These are phyloP conservation scores for Amblyteles armatorius DNA, from an alignment of 2,888 invertebrate species.

Conservation along the genomic window DNA sequence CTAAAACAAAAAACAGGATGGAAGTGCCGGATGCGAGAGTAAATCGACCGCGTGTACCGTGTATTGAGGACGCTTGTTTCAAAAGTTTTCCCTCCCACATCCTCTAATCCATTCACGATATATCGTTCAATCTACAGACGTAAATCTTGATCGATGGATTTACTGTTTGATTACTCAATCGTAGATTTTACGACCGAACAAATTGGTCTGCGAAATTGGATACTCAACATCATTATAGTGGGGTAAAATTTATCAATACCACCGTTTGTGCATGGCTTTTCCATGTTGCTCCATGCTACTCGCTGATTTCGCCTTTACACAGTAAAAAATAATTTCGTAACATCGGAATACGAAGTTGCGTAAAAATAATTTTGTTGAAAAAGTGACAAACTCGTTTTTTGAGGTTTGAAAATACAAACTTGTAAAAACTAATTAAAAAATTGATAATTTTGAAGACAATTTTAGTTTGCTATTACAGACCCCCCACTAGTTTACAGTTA, in stretches of 20 bases:
- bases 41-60: slow-evolving; percentile 4
- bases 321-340: too few species aligned
- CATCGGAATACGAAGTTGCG: too few species aligned
- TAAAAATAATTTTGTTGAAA: too few species aligned
- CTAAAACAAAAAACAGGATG: not conserved
- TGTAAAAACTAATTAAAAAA: too few species aligned
- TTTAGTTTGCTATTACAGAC: too few species aligned
- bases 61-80: not conserved
- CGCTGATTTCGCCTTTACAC: not conserved
- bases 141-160: not conserved
- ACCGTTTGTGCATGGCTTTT: not conserved
- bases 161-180: not conserved
- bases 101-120: not conserved
- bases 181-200: not conserved
- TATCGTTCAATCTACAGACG: not conserved
- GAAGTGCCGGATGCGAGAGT: not conserved
- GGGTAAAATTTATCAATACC: not conserved
- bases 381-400: too few species aligned
- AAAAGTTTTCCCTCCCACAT: slow-evolving; percentile 6
- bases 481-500: too few species aligned
- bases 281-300: not conserved
- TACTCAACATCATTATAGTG: not conserved
- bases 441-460: too few species aligned
- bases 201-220: slow-evolving; percentile 2
- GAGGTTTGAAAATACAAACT: too few species aligned